Conservation (phyloP, 2,797 vertebrate genomes). For the Sphaeramia orbicularis region DNA sequence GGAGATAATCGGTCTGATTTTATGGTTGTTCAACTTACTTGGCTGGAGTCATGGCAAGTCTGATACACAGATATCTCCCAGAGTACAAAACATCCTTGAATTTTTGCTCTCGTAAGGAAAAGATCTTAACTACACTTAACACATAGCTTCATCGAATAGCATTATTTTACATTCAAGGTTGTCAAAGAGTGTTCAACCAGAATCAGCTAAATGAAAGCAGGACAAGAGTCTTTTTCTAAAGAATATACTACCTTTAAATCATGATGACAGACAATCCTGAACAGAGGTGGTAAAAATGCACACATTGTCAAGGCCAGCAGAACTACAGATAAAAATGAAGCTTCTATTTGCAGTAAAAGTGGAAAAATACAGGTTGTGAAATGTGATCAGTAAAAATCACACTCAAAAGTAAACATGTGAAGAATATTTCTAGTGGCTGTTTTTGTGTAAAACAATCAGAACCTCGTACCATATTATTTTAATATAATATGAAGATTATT, state of each 20-base stretch:
- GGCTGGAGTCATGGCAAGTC: conserved; percentile 45
- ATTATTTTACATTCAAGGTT: not conserved
- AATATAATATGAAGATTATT: too few species aligned
- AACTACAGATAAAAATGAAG: too few species aligned
- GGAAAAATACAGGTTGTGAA: too few species aligned
- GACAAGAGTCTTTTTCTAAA: not conserved
- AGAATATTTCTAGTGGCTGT: too few species aligned
- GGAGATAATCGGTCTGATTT: conserved; percentile 61
- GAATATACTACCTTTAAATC: not conserved
- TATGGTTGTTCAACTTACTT: conserved; percentile 30
- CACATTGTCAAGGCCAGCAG: too few species aligned
- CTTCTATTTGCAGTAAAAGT: too few species aligned
- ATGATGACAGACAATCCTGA: not conserved
- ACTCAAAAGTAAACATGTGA: too few species aligned
- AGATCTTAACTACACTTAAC: conserved; percentile 23
- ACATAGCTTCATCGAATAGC: conserved; percentile 14
- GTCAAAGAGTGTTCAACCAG: not conserved
- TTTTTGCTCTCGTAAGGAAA: conserved; percentile 41
- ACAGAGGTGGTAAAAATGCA: not conserved
- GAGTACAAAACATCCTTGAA: conserved; percentile 32
- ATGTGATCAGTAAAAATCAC: too few species aligned
- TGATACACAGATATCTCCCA: conserved; percentile 42
- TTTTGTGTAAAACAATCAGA: too few species aligned
- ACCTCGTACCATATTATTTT: too few species aligned
- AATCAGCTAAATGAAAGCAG: not conserved